Percentiles rank a stretch among this genome's conserved stretches.
Conservation (phyloP, 1,140 invertebrate species). For the Wasmannia auropunctata region DNA sequence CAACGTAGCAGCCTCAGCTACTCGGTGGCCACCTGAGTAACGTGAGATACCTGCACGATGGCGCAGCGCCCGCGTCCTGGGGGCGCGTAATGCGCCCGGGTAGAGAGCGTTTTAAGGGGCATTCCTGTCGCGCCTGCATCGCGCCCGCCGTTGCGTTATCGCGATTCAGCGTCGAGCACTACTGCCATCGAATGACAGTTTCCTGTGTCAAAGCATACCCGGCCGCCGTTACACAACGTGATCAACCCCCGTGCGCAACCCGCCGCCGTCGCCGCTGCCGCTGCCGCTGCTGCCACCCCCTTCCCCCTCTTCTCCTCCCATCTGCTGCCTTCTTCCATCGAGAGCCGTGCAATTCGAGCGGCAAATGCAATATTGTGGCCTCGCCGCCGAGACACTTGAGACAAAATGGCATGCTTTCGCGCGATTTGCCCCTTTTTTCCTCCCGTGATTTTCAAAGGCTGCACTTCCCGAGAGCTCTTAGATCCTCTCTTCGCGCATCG, state of each 20-base stretch:
- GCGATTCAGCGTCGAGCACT: constrained; percentile 76
- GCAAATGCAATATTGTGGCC: constrained; percentile 49
- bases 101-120: constrained; percentile 66
- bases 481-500: neutral
- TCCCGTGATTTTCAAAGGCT: constrained; percentile 24
- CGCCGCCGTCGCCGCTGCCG: neutral
- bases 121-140: constrained; percentile 66
- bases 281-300: neutral
- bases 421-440: neutral
- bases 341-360: constrained; percentile 48
- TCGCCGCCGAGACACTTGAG: constrained; percentile 6
- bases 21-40: constrained; percentile 63
- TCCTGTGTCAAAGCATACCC: constrained; percentile 80
- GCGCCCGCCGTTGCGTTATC: constrained; percentile 69
- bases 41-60: constrained; percentile 56
- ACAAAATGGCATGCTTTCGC: constrained; percentile 27
- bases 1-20: constrained; percentile 30
- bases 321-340: constrained; percentile 20
- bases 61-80: neutral
- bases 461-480: neutral
- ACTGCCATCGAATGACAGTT: constrained; percentile 77
- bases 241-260: constrained; percentile 14
- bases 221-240: constrained; percentile 59
- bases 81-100: constrained; percentile 35
- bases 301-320: neutral